Base-by-base conservation (phyloP, 1,140 invertebrate species). In the Riptortus pedestris region DNA sequence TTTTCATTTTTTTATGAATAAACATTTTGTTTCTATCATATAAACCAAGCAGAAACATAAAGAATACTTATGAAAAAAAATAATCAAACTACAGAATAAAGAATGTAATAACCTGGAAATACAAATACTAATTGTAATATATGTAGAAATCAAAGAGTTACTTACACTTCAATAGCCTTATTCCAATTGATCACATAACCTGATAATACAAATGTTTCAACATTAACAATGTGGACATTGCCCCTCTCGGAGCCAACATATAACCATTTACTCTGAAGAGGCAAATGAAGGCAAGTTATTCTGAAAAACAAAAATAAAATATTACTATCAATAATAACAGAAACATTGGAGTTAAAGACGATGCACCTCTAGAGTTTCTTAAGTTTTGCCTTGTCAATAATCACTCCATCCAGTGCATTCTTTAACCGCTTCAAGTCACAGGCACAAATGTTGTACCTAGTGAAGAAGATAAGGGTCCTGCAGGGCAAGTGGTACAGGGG, bases 151-250 rank as follows among this genome's bases (percentile, higher is more conserved):
- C n/a, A 2, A 2, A 59, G 31, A 2, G 12, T 18, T 78, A 92
- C 93, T 94, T 81, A 98, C 94, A 98, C 81, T 87, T 98, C 96
- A 76, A 99, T 99, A 70, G 95, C 93, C 82, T 99, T 99, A 81
- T 99, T 99, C 96, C 96, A 99, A 81, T 98, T 98, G 79, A 99
- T 96, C 75, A 97, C 85, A 80, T 99, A 99, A 68, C 95, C 95
- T 72, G 93, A 98, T 69, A 99, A 83, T 71, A 84, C 80, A 78
- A 98, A 98, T 71, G 88, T 89, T 77, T 97, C 95, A 68, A 98
- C 87, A 79, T 98, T 93, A 69, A 98, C 90, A 64, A 99, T 82
- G 77, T 98, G 94, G 69, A 98, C 90, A 80, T 99, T 99, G 63
- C 96, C 96, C 67, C 90, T 83, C 74, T 99, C 96, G 29, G 96